Evolutionary conservation across 2,797 vertebrate genomes (phyloP).

Genomic region (Sebastes aleutianus): DNA sequence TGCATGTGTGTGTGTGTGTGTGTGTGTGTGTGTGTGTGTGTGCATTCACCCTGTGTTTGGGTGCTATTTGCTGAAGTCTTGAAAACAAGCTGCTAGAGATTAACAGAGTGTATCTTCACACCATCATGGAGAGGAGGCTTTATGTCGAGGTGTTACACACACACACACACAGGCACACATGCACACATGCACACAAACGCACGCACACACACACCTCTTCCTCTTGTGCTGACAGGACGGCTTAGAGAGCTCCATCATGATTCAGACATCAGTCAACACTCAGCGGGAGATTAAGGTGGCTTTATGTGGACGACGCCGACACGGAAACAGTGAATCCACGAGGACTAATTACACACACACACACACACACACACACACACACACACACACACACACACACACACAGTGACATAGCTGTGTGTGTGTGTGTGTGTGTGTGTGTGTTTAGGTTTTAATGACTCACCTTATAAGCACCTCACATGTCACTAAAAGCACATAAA

Average conservation of each 20-base stretch:
- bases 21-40: constrained; percentile 15
- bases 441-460: not conserved
- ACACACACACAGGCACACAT: constrained; percentile 8
- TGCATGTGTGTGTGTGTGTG: constrained; percentile 4
- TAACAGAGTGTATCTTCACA: constrained; percentile 57
- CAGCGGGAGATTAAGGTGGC: constrained; percentile 39
- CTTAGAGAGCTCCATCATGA: constrained; percentile 48
- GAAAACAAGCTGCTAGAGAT: constrained; percentile 59
- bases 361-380: constrained; percentile 2
- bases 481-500: not conserved
- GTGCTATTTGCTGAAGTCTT: constrained; percentile 53
- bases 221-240: constrained; percentile 38
- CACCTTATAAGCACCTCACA: not conserved
- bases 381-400: no score
- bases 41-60: constrained; percentile 3
- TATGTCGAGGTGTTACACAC: constrained; percentile 14
- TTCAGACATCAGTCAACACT: constrained; percentile 61
- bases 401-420: not conserved
- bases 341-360: constrained; percentile 18
- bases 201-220: not conserved
- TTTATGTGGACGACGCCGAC: constrained; percentile 54
- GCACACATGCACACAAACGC: constrained; percentile 1
- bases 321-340: constrained; percentile 20
- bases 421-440: no score
- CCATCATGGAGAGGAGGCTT: constrained; percentile 32